Conservation (phyloP, 2,113 vertebrate species). For the Elaphurus davidianus region DNA sequence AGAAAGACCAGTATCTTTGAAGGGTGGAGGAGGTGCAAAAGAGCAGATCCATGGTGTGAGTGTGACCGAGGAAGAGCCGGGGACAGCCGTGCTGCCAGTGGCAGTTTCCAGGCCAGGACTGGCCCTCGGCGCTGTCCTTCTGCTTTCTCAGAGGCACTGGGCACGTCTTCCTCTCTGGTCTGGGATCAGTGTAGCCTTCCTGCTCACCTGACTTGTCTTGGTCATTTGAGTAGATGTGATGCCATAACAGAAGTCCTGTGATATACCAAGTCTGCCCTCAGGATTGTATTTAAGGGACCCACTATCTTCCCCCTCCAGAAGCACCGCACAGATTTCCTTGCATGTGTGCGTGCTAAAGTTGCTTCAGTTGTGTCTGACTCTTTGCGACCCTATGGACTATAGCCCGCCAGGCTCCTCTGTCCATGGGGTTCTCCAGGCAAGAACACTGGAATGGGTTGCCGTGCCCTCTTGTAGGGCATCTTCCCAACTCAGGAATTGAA, state of each 20-base stretch:
- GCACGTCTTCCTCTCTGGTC: neutral
- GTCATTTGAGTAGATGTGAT: neutral
- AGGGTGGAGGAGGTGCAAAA: neutral
- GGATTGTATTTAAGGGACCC: neutral
- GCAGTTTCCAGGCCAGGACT: neutral
- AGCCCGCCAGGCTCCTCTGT: neutral
- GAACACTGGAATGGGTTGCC: neutral
- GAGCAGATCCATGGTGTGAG: too few relatives aligned
- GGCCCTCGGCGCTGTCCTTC: neutral
- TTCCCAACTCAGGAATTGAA: neutral
- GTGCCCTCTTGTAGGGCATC: neutral
- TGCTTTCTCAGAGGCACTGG: neutral
- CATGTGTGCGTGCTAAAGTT: neutral
- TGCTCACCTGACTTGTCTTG: neutral
- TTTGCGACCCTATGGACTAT: neutral
- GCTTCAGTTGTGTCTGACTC: neutral
- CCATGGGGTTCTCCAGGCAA: neutral
- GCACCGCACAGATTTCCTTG: neutral
- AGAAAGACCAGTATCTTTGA: neutral
- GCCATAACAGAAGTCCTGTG: neutral
- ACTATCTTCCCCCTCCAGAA: neutral
- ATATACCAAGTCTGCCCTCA: too few relatives aligned
- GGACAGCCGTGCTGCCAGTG: too few relatives aligned
- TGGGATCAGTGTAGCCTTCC: neutral
- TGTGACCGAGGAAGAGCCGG: too few relatives aligned